A percentile compares a stretch with the other conserved stretches of the same genome.
Evolutionary conservation across 92 coral and sea anemone genomes (phyloP).

Genomic region (Actinostola sp.): DNA sequence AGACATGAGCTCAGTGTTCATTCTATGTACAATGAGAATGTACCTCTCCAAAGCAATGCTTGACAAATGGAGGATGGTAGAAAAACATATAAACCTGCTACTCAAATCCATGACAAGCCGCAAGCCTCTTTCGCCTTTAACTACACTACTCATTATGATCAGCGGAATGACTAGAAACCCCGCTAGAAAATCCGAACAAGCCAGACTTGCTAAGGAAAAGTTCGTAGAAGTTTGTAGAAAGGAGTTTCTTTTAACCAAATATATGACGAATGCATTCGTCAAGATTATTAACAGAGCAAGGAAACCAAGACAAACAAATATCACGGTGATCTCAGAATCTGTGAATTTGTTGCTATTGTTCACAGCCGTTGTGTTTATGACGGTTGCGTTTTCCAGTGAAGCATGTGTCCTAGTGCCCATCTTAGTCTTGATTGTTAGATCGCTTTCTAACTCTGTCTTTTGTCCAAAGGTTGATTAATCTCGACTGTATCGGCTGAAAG

Average conservation of each 20-base stretch:
- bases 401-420: too few relatives aligned
- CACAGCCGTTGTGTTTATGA: too few relatives aligned
- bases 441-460: too few relatives aligned
- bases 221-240: constrained; percentile 26
- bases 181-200: constrained; percentile 26
- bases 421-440: too few relatives aligned
- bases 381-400: too few relatives aligned
- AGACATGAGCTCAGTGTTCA: constrained; percentile 30
- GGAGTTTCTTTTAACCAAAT: constrained; percentile 13
- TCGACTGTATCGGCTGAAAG: too few relatives aligned
- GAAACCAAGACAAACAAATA: constrained; percentile 19
- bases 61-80: constrained; percentile 29
- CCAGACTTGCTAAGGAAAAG: constrained; percentile 29
- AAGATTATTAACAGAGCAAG: constrained; percentile 5
- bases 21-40: constrained; percentile 28
- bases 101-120: constrained; percentile 4
- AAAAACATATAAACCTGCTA: constrained; percentile 26
- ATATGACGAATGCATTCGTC: constrained; percentile 20
- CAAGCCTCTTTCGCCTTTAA: not conserved
- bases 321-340: not conserved
- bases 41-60: constrained; percentile 26
- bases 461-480: too few relatives aligned
- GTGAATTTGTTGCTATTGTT: too few relatives aligned
- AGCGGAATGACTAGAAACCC: constrained; percentile 24
- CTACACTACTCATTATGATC: constrained; percentile 6